Percentiles rank a stretch among this genome's conserved stretches.
Conservation (phyloP, 2,113 vertebrate species). For the Cranoglanis bouderius region DNA sequence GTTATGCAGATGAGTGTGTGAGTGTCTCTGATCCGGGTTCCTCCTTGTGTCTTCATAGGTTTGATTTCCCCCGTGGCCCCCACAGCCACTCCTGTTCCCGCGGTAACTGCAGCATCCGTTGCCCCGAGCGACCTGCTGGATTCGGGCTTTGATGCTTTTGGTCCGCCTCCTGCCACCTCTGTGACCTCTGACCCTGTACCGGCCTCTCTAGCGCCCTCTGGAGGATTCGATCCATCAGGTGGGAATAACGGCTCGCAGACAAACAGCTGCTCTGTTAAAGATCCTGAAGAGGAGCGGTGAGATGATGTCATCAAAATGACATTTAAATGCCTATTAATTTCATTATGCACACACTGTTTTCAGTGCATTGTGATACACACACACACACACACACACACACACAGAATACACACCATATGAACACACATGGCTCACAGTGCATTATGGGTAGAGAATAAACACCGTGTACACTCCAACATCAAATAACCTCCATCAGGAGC, state of each 20-base stretch:
- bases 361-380: neutral
- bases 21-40: neutral
- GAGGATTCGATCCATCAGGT: conserved; percentile 93
- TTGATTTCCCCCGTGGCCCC: conserved; percentile 67
- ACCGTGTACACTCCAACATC: neutral
- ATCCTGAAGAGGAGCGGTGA: neutral
- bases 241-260: conserved; percentile 50
- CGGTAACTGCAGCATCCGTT: conserved; percentile 65
- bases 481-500: neutral
- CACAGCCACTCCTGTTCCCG: conserved; percentile 66
- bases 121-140: conserved; percentile 82
- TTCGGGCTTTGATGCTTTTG: conserved; percentile 67
- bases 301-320: neutral
- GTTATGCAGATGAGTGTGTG: neutral
- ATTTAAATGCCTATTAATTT: neutral
- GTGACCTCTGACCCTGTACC: conserved; percentile 73
- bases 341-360: neutral
- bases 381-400: neutral
- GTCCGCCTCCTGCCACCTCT: conserved; percentile 55
- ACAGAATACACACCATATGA: neutral
- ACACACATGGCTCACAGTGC: neutral
- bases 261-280: neutral
- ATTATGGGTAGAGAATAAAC: neutral
- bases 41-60: conserved; percentile 57
- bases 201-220: conserved; percentile 68